Conservation (phyloP, 2,113 vertebrate genomes). For the Macaca mulatta region DNA sequence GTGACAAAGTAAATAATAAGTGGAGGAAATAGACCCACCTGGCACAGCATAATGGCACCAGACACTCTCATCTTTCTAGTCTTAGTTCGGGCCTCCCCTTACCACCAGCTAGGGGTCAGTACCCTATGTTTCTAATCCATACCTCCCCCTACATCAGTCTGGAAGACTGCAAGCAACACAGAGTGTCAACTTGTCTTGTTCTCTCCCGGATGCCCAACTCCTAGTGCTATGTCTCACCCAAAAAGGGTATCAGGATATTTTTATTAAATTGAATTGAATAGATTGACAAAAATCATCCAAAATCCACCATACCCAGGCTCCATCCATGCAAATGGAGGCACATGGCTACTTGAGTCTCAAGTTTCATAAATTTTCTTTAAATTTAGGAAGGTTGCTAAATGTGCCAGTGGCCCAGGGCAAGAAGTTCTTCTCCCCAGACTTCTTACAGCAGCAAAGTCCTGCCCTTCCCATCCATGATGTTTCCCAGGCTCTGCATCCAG, state of each 20-base stretch:
- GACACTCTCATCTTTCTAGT: not conserved
- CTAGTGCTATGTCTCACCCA: not conserved
- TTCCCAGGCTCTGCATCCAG: not conserved
- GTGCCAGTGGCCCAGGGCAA: not conserved
- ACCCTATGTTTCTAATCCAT: not conserved
- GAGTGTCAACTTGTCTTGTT: not conserved
- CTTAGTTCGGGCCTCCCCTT: not conserved
- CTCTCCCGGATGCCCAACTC: not conserved
- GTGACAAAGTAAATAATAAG: not conserved
- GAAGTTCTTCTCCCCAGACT: not conserved
- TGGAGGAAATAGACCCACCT: not conserved
- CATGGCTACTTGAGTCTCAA: not conserved
- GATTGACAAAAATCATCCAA: not conserved
- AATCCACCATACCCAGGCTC: not conserved
- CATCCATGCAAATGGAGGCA: not conserved
- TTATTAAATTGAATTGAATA: not conserved
- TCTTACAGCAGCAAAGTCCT: not conserved
- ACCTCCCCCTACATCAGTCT: not conserved
- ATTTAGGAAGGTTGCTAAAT: not conserved
- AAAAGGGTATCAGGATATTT: not conserved
- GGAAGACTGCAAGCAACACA: not conserved
- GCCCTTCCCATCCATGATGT: not conserved
- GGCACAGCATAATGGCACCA: not conserved
- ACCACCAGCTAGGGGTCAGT: not conserved
- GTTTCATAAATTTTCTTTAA: not conserved